Percentiles rank a stretch among this genome's conserved stretches.
These are phyloP conservation scores for Penelope pileata DNA, from an alignment of 2,113 vertebrate species.

Conservation along the genomic window DNA sequence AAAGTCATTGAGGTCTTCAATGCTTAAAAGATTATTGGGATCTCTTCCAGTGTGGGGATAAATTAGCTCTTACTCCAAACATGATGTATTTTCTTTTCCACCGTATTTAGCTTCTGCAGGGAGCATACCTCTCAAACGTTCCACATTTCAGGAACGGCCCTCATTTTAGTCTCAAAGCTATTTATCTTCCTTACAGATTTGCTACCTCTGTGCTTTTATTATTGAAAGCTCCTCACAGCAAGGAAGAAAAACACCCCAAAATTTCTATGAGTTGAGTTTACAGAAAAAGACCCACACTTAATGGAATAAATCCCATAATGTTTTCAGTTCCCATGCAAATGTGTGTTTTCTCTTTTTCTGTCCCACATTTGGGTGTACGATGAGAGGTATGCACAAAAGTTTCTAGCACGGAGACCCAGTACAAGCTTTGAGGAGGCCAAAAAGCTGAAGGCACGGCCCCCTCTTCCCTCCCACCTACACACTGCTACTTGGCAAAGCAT, in stretches of 20 bases:
- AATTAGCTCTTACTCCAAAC: not conserved
- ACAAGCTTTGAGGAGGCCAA: not conserved
- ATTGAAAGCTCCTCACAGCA: not conserved
- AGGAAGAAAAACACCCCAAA: not conserved
- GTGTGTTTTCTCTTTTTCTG: not conserved
- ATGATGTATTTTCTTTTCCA: not conserved
- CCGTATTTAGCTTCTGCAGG: not conserved
- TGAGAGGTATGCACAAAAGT: not conserved
- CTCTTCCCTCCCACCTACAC: fast-evolving
- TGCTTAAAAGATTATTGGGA: not conserved
- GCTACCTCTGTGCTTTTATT: not conserved
- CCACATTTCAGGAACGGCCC: constrained; percentile 1
- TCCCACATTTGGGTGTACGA: not conserved
- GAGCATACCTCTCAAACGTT: not conserved
- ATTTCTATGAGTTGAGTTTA: not conserved
- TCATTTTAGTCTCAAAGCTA: constrained; percentile 34
- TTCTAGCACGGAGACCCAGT: not conserved
- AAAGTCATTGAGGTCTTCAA: not conserved
- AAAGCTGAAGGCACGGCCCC: not conserved
- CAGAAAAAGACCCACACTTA: not conserved
- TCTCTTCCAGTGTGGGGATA: not conserved
- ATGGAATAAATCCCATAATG: not conserved
- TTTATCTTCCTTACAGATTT: constrained; percentile 2
- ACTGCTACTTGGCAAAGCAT: not conserved
- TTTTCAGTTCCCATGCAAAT: not conserved